These are phyloP conservation scores for Dascillus cervinus DNA, from an alignment of 2,888 invertebrate genomes.

Conservation along the genomic window DNA sequence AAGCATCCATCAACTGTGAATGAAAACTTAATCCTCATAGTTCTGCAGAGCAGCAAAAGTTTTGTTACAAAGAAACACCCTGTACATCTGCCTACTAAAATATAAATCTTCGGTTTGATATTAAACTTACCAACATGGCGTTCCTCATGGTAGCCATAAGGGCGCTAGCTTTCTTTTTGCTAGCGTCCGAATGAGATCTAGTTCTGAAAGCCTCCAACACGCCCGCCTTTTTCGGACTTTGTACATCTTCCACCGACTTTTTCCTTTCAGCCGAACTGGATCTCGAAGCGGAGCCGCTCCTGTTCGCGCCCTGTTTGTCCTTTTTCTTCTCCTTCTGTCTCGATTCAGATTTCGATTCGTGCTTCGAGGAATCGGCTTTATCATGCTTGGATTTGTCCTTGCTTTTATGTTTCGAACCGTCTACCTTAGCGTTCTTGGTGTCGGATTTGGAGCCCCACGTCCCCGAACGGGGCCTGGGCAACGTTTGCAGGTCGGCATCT, in stretches of 20 bases:
- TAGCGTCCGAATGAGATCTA: slow-evolving; percentile 69
- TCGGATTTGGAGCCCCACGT: slow-evolving; percentile 48
- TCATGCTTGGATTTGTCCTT: slow-evolving; percentile 28
- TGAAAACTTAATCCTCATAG: no score
- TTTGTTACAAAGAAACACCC: no score
- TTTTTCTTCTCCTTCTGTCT: slow-evolving; percentile 32
- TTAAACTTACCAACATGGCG: slow-evolving; percentile 69
- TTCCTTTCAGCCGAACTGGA: slow-evolving; percentile 38
- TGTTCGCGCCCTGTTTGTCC: slow-evolving; percentile 29
- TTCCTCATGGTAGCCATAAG: slow-evolving; percentile 82
- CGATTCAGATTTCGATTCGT: slow-evolving; percentile 19
- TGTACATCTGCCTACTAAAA: no score
- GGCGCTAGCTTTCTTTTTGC: slow-evolving; percentile 51
- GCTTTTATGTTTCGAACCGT: slow-evolving; percentile 18
- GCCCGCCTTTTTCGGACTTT: slow-evolving; percentile 51
- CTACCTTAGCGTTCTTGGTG: slow-evolving; percentile 20
- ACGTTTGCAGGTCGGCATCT: slow-evolving; percentile 41
- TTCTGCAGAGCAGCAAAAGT: no score
- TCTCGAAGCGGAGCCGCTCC: slow-evolving; percentile 41
- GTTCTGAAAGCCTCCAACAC: slow-evolving; percentile 76
- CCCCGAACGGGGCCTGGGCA: slow-evolving; percentile 56
- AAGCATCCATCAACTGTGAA: no score
- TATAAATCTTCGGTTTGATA: no score
- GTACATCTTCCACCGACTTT: slow-evolving; percentile 33
- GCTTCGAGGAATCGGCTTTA: slow-evolving; percentile 19